A percentile compares a stretch with the other conserved stretches of the same genome.
phyloP scores from a whole-genome alignment of 2,797 vertebrate genomes.

The Lutjanus campechanus region DNA sequence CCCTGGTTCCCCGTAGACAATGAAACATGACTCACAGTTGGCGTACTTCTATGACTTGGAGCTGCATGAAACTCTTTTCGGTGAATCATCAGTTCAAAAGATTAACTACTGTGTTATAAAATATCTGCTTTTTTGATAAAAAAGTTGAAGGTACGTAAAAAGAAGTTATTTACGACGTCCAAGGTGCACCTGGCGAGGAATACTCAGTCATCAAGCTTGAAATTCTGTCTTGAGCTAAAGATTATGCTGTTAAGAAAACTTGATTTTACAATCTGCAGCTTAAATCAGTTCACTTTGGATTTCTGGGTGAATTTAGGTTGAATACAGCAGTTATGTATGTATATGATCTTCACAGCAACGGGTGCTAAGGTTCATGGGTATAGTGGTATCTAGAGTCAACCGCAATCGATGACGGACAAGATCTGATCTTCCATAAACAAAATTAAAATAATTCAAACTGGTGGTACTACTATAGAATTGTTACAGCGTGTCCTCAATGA shows the following conservation, averaged over 20 bases:
- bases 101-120: background rate
- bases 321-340: background rate
- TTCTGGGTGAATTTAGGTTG: background rate
- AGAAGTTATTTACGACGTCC: too few species aligned
- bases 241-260: too few species aligned
- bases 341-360: too few species aligned
- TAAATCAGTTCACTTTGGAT: too few species aligned
- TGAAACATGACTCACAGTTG: background rate
- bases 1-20: too few species aligned
- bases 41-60: background rate
- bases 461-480: too few species aligned
- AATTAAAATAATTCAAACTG: background rate
- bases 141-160: too few species aligned
- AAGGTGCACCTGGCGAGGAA: too few species aligned
- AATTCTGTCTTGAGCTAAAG: too few species aligned
- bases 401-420: background rate
- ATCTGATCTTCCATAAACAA: background rate
- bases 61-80: background rate
- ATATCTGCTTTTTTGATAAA: background rate
- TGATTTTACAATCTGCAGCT: background rate
- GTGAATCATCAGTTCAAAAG: too few species aligned
- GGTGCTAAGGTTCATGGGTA: background rate
- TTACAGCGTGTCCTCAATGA: too few species aligned
- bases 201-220: too few species aligned
- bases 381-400: background rate